phyloP scores from a whole-genome alignment of 2,888 invertebrate genomes.

The Hypomecis punctinalis region DNA sequence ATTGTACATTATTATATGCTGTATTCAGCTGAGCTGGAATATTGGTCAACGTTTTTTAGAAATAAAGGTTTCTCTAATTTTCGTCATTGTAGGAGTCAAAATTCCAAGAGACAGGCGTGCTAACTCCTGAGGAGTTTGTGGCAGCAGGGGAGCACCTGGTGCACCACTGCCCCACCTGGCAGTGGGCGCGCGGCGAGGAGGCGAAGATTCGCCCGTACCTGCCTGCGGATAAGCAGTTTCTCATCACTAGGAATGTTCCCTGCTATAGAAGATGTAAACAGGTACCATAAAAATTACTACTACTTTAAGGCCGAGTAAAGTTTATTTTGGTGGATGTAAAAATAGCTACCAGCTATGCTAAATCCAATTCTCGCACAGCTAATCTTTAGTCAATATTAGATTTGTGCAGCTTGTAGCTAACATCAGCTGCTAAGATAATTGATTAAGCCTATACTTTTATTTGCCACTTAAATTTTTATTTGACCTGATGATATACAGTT shows the following conservation, averaged over 20 bases:
- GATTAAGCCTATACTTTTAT: too few relatives aligned
- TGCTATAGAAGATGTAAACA: constrained; percentile 98
- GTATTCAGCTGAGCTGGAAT: too few relatives aligned
- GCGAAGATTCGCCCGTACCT: constrained; percentile 95
- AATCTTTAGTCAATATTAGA: too few relatives aligned
- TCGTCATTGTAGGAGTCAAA: constrained; percentile 92
- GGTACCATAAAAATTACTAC: constrained; percentile 61
- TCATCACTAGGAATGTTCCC: constrained; percentile 98
- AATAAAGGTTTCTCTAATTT: background rate
- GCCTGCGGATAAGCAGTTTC: constrained; percentile 97
- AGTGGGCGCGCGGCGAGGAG: constrained; percentile 98
- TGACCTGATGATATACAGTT: too few relatives aligned
- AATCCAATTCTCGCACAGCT: too few relatives aligned
- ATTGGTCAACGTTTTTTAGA: too few relatives aligned
- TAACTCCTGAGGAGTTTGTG: constrained; percentile 99
- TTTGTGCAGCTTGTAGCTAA: too few relatives aligned
- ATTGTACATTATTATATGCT: too few relatives aligned
- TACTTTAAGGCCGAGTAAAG: too few relatives aligned
- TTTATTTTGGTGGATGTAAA: background rate
- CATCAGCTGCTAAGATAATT: too few relatives aligned
- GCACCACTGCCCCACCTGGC: constrained; percentile 99
- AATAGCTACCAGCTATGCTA: too few relatives aligned
- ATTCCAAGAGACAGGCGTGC: constrained; percentile 98
- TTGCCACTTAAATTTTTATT: too few relatives aligned
- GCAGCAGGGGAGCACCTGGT: constrained; percentile 99